phyloP scores from a whole-genome alignment of 2,888 invertebrate species.

The Phrixothrix hirtus region DNA sequence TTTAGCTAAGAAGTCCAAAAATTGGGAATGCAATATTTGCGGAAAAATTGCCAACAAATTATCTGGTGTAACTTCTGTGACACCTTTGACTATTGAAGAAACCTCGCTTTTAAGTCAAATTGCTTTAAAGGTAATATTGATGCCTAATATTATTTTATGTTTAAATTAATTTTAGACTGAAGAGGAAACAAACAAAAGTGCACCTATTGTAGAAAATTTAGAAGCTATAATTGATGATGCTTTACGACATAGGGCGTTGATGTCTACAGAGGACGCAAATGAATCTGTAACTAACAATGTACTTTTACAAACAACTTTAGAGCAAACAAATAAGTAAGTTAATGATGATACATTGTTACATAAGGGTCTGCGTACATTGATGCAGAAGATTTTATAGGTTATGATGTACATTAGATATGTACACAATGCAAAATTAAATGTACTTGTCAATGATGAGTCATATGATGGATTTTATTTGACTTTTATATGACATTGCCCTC shows the following conservation, averaged over 20 bases:
- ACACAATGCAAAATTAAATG: too few relatives aligned
- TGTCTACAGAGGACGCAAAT: conserved; percentile 39
- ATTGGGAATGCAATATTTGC: conserved; percentile 68
- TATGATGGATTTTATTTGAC: too few relatives aligned
- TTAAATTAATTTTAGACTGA: conserved; percentile 47
- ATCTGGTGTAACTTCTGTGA: conserved; percentile 44
- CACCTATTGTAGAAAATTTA: too few relatives aligned
- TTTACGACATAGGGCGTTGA: not conserved
- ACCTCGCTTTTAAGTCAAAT: conserved; percentile 60
- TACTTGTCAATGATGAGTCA: too few relatives aligned
- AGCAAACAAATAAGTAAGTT: conserved; percentile 51
- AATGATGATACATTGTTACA: too few relatives aligned
- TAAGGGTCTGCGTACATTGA: too few relatives aligned
- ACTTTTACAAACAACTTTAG: conserved; percentile 44
- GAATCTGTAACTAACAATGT: conserved; percentile 40
- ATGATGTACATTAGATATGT: too few relatives aligned
- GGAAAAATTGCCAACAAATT: conserved; percentile 63
- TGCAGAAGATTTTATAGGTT: too few relatives aligned
- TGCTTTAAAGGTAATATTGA: conserved; percentile 57
- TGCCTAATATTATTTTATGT: not conserved
- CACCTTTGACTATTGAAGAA: conserved; percentile 60
- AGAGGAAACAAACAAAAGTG: conserved; percentile 48
- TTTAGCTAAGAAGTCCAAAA: conserved; percentile 73
- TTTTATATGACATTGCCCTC: too few relatives aligned
- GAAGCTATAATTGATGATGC: conserved; percentile 3